Evolutionary conservation across 2,888 invertebrate species (phyloP).

Genomic region (Philonicus albiceps): DNA sequence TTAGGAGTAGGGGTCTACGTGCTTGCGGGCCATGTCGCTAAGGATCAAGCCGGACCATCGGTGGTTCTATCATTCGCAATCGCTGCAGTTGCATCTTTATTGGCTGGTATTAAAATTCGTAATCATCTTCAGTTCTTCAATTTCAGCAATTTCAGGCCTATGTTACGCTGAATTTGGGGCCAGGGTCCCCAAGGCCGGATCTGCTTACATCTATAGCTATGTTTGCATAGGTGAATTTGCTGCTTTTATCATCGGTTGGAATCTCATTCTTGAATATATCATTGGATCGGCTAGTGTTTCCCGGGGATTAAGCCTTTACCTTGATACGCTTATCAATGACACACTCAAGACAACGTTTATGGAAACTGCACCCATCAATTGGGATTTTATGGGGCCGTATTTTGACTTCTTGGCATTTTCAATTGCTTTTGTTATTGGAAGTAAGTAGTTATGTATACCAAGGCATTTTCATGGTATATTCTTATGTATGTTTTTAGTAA

Average conservation of each 20-base stretch:
- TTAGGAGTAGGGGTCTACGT: slow-evolving; percentile 92
- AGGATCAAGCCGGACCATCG: slow-evolving; percentile 81
- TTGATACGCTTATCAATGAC: slow-evolving; percentile 73
- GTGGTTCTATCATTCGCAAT: slow-evolving; percentile 85
- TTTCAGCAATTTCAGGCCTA: slow-evolving; percentile 67
- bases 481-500: slow-evolving; percentile 63
- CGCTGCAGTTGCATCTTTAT: slow-evolving; percentile 84
- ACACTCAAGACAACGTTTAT: slow-evolving; percentile 71
- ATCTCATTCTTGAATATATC: slow-evolving; percentile 83
- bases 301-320: slow-evolving; percentile 76
- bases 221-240: slow-evolving; percentile 86
- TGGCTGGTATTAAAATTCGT: slow-evolving; percentile 71
- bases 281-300: slow-evolving; percentile 79
- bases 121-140: background rate
- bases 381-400: slow-evolving; percentile 69
- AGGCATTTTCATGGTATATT: background rate
- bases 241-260: slow-evolving; percentile 92
- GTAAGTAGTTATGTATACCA: slow-evolving; percentile 62
- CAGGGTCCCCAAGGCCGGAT: slow-evolving; percentile 86
- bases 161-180: slow-evolving; percentile 86
- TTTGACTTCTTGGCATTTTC: slow-evolving; percentile 79
- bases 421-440: slow-evolving; percentile 71
- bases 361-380: slow-evolving; percentile 69
- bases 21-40: slow-evolving; percentile 80
- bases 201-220: slow-evolving; percentile 84